Base-by-base conservation (phyloP, 1,140 invertebrate genomes). In the Neodiprion fabricii region DNA sequence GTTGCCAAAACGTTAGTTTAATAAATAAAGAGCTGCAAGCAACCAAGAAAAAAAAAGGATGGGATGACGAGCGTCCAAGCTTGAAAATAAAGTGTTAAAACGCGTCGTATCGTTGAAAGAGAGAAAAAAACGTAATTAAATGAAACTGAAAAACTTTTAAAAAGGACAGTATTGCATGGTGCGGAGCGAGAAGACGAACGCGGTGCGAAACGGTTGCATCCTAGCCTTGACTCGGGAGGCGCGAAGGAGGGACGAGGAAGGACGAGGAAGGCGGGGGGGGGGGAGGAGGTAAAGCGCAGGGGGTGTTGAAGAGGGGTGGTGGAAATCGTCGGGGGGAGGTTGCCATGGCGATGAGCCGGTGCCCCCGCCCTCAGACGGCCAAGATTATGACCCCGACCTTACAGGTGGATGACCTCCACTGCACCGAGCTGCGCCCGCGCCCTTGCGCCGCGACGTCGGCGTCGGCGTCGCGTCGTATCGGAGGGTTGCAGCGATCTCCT, bases 331-430 rank as follows among this genome's bases (percentile, higher is more conserved):
- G 79, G 73, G 83, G 80, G 82, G 85, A 85, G 84, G 87, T 88
- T 88, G 85, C 87, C 84, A 88, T 88, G 87, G 85, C 81, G 79
- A 88, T 87, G 78, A 69, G 75, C 65, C 50, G 77, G 75, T 74
- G 72, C 72, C 76, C 70, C 70, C 76, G 47, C 53, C 48, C 67
- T 72, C 75, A 74, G 75, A 67, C 75, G 80, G 79, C 82, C 80
- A 80, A 81, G 83, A 81, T 84, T 82, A 83, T 80, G 87, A 86
- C 87, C 87, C 87, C 87, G 86, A 86, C 87, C 87, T 86, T 88
- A 87, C 85, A 87, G 86, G 87, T 88, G 84, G 86, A 88, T 88
- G 86, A 87, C 87, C 87, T 87, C 87, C 85, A 87, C 86, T 87
- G 86, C 87, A 87, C 78, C 83, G 80, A 23, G 77, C 73, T 79